Percentiles rank a stretch among this genome's conserved stretches.
phyloP scores from a whole-genome alignment of 2,797 vertebrate genomes.

The Rousettus madagascariensis region DNA sequence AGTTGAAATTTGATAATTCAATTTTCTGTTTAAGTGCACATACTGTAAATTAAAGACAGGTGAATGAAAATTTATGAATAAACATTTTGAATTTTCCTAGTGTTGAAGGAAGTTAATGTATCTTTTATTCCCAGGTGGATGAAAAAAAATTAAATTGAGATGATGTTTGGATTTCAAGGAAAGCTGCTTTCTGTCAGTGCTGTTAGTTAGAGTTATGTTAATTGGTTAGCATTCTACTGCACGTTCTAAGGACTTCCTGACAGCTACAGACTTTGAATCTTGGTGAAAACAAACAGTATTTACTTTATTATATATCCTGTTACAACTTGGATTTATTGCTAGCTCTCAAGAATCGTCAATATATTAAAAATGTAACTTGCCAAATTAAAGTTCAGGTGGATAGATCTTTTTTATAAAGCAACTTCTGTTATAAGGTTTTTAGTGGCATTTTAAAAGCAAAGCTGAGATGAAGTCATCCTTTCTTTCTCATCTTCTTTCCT shows the following conservation, averaged over 20 bases:
- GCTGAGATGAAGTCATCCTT: neutral
- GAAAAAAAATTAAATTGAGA: neutral
- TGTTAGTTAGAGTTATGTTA: neutral
- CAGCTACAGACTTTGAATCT: neutral
- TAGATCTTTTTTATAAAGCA: neutral
- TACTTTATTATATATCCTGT: neutral
- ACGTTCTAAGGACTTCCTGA: neutral
- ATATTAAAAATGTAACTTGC: neutral
- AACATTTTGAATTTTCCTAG: constrained; percentile 55
- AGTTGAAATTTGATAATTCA: neutral
- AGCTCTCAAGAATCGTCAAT: neutral
- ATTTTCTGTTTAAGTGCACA: constrained; percentile 4
- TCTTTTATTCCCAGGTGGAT: constrained; percentile 35
- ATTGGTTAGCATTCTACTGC: neutral
- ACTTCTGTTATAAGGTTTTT: neutral
- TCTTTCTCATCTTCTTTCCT: neutral
- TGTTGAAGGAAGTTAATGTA: constrained; percentile 34
- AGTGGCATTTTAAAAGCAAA: constrained; percentile 26
- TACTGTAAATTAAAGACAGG: constrained; percentile 43
- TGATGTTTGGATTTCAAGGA: constrained; percentile 18
- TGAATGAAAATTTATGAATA: constrained; percentile 41
- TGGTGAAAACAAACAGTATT: neutral
- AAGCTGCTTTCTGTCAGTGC: neutral
- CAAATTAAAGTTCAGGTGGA: neutral
- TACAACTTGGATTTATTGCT: neutral